These are phyloP conservation scores for Busarellus nigricollis DNA, from an alignment of 2,797 vertebrate species.

Conservation along the genomic window DNA sequence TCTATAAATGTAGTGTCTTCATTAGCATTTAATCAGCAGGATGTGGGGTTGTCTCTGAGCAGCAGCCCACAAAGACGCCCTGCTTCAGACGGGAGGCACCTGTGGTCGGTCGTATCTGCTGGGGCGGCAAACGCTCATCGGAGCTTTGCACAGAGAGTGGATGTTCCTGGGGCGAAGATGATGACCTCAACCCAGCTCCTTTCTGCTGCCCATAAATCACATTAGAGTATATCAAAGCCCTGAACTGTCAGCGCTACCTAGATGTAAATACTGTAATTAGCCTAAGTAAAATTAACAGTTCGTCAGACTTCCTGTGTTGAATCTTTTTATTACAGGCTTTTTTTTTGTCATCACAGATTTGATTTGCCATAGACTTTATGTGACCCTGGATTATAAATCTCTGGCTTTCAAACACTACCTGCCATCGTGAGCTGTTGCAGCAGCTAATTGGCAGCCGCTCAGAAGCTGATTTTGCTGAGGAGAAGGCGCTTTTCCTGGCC, in stretches of 20 bases:
- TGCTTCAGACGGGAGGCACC: neutral
- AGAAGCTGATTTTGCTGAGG: neutral
- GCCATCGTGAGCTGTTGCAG: neutral
- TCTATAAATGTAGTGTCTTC: neutral
- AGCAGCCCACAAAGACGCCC: neutral
- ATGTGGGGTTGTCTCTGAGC: neutral
- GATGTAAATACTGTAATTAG: conserved; percentile 41
- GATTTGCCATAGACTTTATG: neutral
- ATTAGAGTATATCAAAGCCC: conserved; percentile 31
- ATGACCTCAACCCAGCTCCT: neutral
- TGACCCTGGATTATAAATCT: conserved; percentile 22
- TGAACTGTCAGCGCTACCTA: neutral
- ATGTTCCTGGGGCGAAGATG: neutral
- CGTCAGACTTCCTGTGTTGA: conserved; percentile 32
- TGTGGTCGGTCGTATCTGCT: accelerated
- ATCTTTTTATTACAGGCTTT: neutral
- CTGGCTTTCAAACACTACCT: conserved; percentile 28
- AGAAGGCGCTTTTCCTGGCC: neutral
- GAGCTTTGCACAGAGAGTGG: neutral
- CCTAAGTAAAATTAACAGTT: conserved; percentile 52
- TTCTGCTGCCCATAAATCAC: conserved; percentile 21
- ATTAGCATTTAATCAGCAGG: neutral
- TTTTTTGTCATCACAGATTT: conserved; percentile 6
- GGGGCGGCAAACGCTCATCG: neutral
- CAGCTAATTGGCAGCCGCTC: neutral